Evolutionary conservation across 2,797 vertebrate species (phyloP).

Genomic region (Macropus fuliginosus): DNA sequence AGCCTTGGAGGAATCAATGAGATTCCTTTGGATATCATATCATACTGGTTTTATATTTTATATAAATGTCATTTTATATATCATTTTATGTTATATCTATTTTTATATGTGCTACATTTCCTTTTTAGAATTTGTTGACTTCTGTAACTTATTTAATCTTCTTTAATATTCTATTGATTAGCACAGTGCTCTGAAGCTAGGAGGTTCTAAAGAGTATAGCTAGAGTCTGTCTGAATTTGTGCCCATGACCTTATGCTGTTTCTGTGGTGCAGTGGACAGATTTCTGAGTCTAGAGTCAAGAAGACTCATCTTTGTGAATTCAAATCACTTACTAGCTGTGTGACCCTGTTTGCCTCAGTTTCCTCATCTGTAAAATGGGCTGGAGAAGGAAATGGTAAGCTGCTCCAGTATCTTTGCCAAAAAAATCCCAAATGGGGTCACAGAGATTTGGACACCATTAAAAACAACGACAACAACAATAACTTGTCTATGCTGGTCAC

Average conservation of each 20-base stretch:
- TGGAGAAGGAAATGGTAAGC: not conserved
- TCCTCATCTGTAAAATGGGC: not conserved
- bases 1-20: not conserved
- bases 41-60: not conserved
- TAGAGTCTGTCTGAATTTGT: not conserved
- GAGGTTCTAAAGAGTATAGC: not conserved
- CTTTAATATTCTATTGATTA: not conserved
- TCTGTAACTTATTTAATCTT: not conserved
- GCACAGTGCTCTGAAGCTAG: not conserved
- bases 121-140: not conserved
- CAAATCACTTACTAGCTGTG: not conserved
- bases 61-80: not conserved
- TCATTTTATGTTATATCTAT: not conserved
- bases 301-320: not conserved
- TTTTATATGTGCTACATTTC: not conserved
- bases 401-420: not conserved
- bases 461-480: not conserved
- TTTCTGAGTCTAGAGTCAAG: not conserved
- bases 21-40: not conserved
- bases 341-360: not conserved
- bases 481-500: not conserved
- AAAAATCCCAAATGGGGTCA: not conserved
- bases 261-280: not conserved
- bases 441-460: not conserved
- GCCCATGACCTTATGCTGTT: not conserved